phyloP scores from a whole-genome alignment of 2,888 invertebrate genomes.

The Campopleginae sp. region DNA sequence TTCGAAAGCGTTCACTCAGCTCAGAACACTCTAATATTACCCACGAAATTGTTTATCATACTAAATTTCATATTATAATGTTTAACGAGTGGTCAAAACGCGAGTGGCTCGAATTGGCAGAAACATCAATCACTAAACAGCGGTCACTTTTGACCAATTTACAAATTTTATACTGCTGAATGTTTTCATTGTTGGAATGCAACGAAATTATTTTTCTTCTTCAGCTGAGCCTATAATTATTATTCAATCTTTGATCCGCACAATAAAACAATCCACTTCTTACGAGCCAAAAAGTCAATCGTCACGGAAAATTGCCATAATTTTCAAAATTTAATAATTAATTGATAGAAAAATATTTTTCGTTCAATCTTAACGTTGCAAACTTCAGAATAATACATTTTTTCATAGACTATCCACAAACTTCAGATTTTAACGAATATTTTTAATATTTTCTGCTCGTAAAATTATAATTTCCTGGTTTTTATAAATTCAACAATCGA shows the following conservation, averaged over 20 bases:
- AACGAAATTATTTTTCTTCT: too few species aligned
- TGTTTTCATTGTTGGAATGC: too few species aligned
- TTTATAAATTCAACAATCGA: background rate
- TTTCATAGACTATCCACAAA: background rate
- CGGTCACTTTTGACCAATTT: background rate
- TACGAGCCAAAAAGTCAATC: too few species aligned
- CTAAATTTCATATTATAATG: constrained; percentile 62
- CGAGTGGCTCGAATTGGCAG: background rate
- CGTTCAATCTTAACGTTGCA: too few species aligned
- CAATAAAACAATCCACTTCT: too few species aligned
- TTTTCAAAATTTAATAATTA: too few species aligned
- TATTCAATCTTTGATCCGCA: too few species aligned
- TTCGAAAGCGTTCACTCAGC: constrained; percentile 13
- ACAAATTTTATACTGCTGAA: too few species aligned
- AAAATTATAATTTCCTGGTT: background rate
- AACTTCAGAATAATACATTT: too few species aligned
- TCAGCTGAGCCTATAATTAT: too few species aligned
- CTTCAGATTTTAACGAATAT: background rate
- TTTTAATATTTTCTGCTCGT: background rate
- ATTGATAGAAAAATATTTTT: too few species aligned
- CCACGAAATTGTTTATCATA: constrained; percentile 65
- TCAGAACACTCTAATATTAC: constrained; percentile 44
- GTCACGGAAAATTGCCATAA: too few species aligned
- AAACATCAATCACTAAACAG: background rate
- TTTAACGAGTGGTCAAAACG: constrained; percentile 49